Evolutionary conservation across 2,888 invertebrate genomes (phyloP).

Genomic region (Harmothoe impar): DNA sequence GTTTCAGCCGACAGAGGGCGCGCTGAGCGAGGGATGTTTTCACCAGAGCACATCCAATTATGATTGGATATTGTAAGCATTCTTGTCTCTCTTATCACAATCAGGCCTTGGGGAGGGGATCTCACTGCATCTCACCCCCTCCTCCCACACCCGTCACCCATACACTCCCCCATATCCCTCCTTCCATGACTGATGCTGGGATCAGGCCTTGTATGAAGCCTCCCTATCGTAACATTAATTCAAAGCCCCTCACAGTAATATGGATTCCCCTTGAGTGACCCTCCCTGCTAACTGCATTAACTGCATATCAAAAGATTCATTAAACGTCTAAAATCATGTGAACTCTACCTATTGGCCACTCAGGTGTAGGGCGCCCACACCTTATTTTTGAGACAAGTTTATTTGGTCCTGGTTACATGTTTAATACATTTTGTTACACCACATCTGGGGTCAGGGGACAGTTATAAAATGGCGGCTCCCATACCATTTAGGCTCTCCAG

Average conservation of each 20-base stretch:
- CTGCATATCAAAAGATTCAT: too few relatives aligned
- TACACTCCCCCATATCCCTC: neutral
- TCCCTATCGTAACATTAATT: neutral
- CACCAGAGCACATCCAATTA: conserved; percentile 22
- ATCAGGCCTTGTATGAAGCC: neutral
- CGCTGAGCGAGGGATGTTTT: neutral
- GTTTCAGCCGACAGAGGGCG: neutral
- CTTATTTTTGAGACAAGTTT: too few relatives aligned
- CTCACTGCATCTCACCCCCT: neutral
- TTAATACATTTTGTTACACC: too few relatives aligned
- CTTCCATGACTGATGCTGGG: neutral
- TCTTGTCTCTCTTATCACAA: conserved; percentile 15
- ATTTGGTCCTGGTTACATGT: too few relatives aligned
- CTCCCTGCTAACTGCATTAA: too few relatives aligned
- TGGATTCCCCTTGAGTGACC: neutral
- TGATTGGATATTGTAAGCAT: conserved; percentile 23
- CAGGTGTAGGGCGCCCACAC: too few relatives aligned
- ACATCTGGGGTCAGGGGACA: too few relatives aligned
- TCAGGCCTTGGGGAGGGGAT: neutral
- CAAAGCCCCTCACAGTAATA: neutral
- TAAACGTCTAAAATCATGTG: too few relatives aligned
- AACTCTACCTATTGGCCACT: too few relatives aligned
- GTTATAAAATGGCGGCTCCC: too few relatives aligned
- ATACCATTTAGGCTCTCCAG: too few relatives aligned
- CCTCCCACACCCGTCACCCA: neutral